A percentile compares a stretch with the other conserved stretches of the same genome.
Conservation (phyloP, 2,888 invertebrate species). For the Agriopis aurantiaria region DNA sequence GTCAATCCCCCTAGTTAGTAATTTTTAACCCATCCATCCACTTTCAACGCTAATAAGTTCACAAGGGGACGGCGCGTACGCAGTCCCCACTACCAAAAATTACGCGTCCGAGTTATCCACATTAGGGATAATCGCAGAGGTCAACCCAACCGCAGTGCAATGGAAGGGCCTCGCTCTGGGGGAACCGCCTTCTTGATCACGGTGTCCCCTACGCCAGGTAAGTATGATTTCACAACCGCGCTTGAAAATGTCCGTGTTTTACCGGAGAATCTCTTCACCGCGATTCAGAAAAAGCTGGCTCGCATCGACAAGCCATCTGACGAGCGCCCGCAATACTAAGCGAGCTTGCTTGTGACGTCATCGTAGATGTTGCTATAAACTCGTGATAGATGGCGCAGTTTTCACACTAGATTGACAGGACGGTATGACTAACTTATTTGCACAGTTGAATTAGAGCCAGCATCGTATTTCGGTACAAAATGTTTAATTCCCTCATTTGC, state of each 20-base stretch:
- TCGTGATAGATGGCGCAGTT: not conserved
- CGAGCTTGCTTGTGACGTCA: not conserved
- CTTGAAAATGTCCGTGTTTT: not conserved
- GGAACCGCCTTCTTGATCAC: slow-evolving; percentile 18
- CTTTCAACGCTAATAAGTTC: not conserved
- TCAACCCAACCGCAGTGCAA: slow-evolving; percentile 18
- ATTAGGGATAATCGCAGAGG: slow-evolving; percentile 20
- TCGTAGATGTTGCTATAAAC: not conserved
- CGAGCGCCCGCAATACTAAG: not conserved
- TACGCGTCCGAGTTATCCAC: slow-evolving; percentile 13
- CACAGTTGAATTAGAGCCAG: not conserved
- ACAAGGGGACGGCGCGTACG: slow-evolving; percentile 12
- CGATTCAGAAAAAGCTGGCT: slow-evolving; percentile 8
- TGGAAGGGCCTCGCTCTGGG: slow-evolving; percentile 17
- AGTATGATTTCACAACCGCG: not conserved
- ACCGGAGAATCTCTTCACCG: not conserved
- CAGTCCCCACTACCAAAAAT: slow-evolving; percentile 16
- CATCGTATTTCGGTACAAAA: not conserved
- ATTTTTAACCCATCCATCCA: too few species aligned
- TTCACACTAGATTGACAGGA: too few species aligned
- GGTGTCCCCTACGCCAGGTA: slow-evolving; percentile 20
- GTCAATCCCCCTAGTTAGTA: too few species aligned
- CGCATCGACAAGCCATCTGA: not conserved
- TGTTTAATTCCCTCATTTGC: not conserved
- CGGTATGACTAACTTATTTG: not conserved